phyloP scores from a whole-genome alignment of 2,888 invertebrate genomes.

The Morpho deidamia region DNA sequence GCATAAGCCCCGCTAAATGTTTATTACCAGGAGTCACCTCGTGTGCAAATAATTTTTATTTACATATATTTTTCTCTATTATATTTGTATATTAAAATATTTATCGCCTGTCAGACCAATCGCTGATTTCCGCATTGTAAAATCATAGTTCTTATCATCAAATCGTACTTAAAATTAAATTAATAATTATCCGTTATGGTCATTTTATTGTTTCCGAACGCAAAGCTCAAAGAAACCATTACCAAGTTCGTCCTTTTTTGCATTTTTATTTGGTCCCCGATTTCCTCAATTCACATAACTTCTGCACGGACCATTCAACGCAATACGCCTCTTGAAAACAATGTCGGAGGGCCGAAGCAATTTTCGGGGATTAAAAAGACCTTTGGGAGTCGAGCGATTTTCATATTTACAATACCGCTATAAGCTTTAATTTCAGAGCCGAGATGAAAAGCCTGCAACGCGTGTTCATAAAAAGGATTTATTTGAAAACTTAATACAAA shows the following conservation, averaged over 20 bases:
- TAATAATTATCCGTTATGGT: not conserved
- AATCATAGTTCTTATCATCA: too few relatives aligned
- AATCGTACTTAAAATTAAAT: too few relatives aligned
- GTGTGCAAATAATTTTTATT: too few relatives aligned
- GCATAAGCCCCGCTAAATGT: not conserved
- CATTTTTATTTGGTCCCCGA: slow-evolving; percentile 32
- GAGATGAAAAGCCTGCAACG: not conserved
- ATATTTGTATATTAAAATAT: too few relatives aligned
- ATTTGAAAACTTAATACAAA: not conserved
- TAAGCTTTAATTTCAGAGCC: slow-evolving; percentile 27
- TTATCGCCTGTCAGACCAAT: too few relatives aligned
- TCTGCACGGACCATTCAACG: slow-evolving; percentile 43
- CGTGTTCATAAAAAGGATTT: not conserved
- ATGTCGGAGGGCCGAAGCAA: slow-evolving; percentile 32
- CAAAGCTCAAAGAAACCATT: slow-evolving; percentile 17
- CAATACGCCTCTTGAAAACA: slow-evolving; percentile 44
- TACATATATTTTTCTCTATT: too few relatives aligned
- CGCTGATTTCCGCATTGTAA: too few relatives aligned
- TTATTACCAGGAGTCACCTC: not conserved
- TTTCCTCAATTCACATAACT: slow-evolving; percentile 52
- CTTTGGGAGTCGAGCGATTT: slow-evolving; percentile 3
- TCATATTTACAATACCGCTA: slow-evolving; percentile 8
- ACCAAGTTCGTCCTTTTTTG: slow-evolving; percentile 6
- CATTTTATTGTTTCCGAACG: slow-evolving; percentile 32
- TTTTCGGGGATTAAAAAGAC: slow-evolving; percentile 19